These are phyloP conservation scores for Ferrisia virgata DNA, from an alignment of 2,888 invertebrate species.

Conservation along the genomic window DNA sequence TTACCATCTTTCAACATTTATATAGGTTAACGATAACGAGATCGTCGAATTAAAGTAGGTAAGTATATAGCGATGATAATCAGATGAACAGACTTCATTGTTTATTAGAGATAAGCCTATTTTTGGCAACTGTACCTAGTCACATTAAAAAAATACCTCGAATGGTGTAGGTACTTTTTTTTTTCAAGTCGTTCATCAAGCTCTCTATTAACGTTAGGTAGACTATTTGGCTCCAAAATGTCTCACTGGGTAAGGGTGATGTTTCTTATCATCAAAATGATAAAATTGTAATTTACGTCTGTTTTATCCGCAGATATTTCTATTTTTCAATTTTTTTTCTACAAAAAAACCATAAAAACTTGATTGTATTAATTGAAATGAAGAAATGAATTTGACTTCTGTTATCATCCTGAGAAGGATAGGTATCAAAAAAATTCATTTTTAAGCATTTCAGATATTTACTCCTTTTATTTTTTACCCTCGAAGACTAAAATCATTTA, in stretches of 20 bases:
- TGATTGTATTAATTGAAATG: too few relatives aligned
- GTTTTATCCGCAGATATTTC: too few relatives aligned
- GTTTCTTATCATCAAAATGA: neutral
- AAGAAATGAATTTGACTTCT: too few relatives aligned
- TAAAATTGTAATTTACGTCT: neutral
- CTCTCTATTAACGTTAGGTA: neutral
- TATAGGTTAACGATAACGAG: neutral
- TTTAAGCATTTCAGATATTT: too few relatives aligned
- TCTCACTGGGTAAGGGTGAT: neutral
- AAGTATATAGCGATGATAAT: neutral
- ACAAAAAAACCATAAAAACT: too few relatives aligned
- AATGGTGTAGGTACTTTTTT: neutral
- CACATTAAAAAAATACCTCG: neutral
- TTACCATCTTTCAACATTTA: neutral
- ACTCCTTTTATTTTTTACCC: too few relatives aligned
- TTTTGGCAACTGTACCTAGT: neutral
- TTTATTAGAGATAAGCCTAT: neutral
- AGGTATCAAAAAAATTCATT: too few relatives aligned
- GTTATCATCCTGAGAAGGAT: too few relatives aligned
- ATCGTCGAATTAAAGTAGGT: neutral
- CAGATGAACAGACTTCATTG: neutral
- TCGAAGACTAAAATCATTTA: too few relatives aligned
- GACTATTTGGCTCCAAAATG: neutral
- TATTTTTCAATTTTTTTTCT: too few relatives aligned
- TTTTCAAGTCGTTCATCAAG: neutral